A percentile compares a stretch with the other conserved stretches of the same genome.
These are phyloP conservation scores for Pristionchus exspectatus DNA, from an alignment of 2,888 invertebrate species.

Conservation along the genomic window DNA sequence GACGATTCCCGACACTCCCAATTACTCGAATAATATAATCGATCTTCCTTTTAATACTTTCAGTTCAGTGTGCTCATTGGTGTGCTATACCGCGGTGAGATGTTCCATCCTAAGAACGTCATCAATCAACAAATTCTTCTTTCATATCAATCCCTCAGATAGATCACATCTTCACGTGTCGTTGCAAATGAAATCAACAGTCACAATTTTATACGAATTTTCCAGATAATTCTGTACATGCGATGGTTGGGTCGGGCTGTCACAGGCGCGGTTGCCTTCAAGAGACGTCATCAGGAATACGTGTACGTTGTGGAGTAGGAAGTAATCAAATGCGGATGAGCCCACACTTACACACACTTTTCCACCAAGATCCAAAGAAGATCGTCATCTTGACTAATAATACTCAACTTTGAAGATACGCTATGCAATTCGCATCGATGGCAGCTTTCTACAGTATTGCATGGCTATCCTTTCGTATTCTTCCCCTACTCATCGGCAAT, in stretches of 20 bases:
- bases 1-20: constrained; percentile 57
- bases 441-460: constrained; percentile 64
- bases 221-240: constrained; percentile 38
- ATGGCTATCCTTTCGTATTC: constrained; percentile 65
- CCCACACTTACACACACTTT: not conserved
- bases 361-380: not conserved
- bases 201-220: too few species aligned
- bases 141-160: not conserved
- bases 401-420: constrained; percentile 60
- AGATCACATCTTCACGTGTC: not conserved
- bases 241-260: not conserved
- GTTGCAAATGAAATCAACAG: too few species aligned
- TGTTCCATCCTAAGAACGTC: not conserved
- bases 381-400: not conserved
- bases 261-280: not conserved
- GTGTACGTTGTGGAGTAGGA: constrained; percentile 1
- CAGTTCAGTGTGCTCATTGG: constrained; percentile 58
- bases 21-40: constrained; percentile 65
- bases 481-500: constrained; percentile 61
- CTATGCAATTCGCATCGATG: constrained; percentile 67
- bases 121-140: not conserved
- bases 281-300: constrained; percentile 38
- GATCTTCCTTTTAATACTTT: constrained; percentile 64
- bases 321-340: not conserved
- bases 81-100: constrained; percentile 62